A percentile compares a stretch with the other conserved stretches of the same genome.
Evolutionary conservation across 2,888 invertebrate genomes (phyloP).

Genomic region (Ormia ochracea): DNA sequence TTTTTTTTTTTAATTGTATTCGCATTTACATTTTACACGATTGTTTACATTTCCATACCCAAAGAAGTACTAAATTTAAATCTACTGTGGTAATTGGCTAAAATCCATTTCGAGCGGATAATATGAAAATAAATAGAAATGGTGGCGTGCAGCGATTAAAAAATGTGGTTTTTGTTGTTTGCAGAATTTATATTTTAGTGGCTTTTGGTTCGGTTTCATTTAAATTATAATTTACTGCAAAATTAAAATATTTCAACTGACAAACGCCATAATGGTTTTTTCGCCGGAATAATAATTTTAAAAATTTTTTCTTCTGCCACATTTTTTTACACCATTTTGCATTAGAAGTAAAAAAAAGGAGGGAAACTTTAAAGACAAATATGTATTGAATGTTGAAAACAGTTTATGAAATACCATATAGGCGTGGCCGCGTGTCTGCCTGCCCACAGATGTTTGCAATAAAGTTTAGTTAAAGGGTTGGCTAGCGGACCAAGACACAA

Average conservation of each 20-base stretch:
- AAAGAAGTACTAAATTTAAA: constrained; percentile 21
- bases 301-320: no score
- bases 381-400: no score
- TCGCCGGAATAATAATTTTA: no score
- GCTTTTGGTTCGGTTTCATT: neutral
- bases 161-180: constrained; percentile 16
- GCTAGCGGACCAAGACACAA: no score
- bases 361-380: no score
- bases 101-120: neutral
- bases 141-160: neutral
- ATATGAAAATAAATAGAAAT: neutral
- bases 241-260: neutral
- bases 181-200: neutral
- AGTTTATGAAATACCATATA: no score
- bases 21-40: neutral
- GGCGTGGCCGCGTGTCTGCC: no score
- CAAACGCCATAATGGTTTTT: neutral
- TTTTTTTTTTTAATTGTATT: neutral
- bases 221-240: neutral
- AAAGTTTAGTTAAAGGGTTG: no score
- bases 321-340: no score
- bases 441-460: no score
- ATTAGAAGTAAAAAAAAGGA: no score
- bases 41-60: constrained; percentile 23
- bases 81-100: constrained; percentile 34